These are phyloP conservation scores for Chaetorhynchus papuensis DNA, from an alignment of 2,113 vertebrate genomes.

Conservation along the genomic window DNA sequence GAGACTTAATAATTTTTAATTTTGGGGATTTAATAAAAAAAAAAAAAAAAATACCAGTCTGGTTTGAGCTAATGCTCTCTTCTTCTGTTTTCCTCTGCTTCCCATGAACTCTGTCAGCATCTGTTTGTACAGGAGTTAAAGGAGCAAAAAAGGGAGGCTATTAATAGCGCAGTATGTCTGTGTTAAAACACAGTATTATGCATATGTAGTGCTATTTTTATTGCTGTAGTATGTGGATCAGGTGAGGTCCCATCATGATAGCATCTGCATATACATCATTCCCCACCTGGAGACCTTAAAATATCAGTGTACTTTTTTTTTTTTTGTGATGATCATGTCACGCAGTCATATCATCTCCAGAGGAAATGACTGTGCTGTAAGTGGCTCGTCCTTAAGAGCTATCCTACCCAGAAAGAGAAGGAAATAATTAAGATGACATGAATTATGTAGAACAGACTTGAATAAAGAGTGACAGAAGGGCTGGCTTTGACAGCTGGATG, in stretches of 20 bases:
- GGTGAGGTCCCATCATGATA: neutral
- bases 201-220: neutral
- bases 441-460: conserved; percentile 54
- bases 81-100: neutral
- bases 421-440: conserved; percentile 52
- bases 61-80: neutral
- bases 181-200: neutral
- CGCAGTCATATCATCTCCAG: neutral
- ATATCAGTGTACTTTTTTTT: neutral
- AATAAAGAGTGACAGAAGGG: conserved; percentile 51
- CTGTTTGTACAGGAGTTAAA: neutral
- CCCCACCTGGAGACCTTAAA: neutral
- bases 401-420: conserved; percentile 17
- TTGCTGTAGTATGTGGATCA: neutral
- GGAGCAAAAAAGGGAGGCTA: neutral
- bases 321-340: neutral
- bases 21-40: neutral
- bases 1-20: neutral
- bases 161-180: neutral
- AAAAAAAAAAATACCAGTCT: neutral
- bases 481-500: conserved; percentile 55
- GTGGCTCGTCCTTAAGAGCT: neutral
- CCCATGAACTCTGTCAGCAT: neutral
- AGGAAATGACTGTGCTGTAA: neutral
- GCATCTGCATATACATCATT: neutral